These are phyloP conservation scores for Lepas anatifera DNA, from an alignment of 2,888 invertebrate genomes.

Conservation along the genomic window DNA sequence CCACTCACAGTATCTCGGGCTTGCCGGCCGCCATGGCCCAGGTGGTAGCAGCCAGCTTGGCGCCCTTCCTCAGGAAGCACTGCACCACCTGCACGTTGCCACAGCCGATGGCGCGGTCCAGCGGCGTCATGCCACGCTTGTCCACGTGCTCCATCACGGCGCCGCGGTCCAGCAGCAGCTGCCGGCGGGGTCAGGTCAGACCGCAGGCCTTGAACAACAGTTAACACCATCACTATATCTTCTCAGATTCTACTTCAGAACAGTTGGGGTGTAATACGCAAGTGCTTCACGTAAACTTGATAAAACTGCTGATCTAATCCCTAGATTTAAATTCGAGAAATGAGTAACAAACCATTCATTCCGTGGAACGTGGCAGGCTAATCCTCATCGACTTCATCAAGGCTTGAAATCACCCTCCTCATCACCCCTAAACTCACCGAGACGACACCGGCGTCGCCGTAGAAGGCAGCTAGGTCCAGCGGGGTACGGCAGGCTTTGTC, in stretches of 20 bases:
- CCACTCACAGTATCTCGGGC: constrained; percentile 70
- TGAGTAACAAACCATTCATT: too few relatives aligned
- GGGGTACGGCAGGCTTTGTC: constrained; percentile 81
- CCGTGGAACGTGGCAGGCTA: too few relatives aligned
- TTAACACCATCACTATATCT: too few relatives aligned
- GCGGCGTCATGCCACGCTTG: constrained; percentile 76
- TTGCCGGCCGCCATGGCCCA: constrained; percentile 96
- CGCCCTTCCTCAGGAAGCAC: constrained; percentile 84
- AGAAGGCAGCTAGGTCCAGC: constrained; percentile 69
- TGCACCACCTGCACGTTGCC: constrained; percentile 79
- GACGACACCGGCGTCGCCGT: constrained; percentile 39
- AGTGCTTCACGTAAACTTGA: too few relatives aligned
- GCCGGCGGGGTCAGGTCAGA: constrained; percentile 28
- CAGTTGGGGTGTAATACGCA: too few relatives aligned
- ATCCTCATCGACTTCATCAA: too few relatives aligned
- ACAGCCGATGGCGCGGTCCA: constrained; percentile 86
- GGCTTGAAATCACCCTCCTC: not conserved
- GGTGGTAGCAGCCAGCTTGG: constrained; percentile 88
- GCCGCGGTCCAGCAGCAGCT: constrained; percentile 74
- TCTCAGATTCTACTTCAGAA: too few relatives aligned
- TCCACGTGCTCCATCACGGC: constrained; percentile 85
- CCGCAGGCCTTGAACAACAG: too few relatives aligned
- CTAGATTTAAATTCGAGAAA: too few relatives aligned
- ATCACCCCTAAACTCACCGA: not conserved
- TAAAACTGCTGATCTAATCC: too few relatives aligned